These are phyloP conservation scores for Yponomeuta cagnagella DNA, from an alignment of 2,888 invertebrate species.

Conservation along the genomic window DNA sequence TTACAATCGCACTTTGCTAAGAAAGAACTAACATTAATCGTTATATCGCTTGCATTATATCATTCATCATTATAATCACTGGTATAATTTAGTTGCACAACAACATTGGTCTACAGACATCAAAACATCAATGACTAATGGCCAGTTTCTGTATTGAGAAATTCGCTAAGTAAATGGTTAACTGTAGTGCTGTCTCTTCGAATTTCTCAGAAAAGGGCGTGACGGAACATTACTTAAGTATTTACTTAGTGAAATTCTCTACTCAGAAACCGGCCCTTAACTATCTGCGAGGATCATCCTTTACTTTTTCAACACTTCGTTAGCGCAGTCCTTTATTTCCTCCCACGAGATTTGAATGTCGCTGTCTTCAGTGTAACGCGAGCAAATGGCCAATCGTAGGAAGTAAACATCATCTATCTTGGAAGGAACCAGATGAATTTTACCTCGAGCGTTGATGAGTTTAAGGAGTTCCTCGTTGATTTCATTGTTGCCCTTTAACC, in stretches of 20 bases:
- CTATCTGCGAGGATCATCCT: background rate
- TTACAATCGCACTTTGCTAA: background rate
- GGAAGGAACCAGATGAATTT: slow-evolving; percentile 94
- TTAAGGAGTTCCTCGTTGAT: slow-evolving; percentile 87
- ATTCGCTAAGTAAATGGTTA: too few species aligned
- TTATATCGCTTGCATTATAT: background rate
- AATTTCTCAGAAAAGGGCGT: too few species aligned
- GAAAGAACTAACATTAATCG: too few species aligned
- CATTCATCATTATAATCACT: background rate
- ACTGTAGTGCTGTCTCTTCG: too few species aligned
- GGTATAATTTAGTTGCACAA: background rate
- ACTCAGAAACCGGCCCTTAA: background rate
- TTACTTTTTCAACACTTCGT: slow-evolving; percentile 73
- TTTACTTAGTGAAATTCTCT: too few species aligned
- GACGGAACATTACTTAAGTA: too few species aligned
- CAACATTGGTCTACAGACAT: background rate
- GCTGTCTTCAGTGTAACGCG: slow-evolving; percentile 84
- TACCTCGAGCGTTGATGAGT: slow-evolving; percentile 90
- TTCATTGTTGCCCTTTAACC: slow-evolving; percentile 90
- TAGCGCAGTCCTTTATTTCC: slow-evolving; percentile 85
- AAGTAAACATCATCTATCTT: slow-evolving; percentile 90
- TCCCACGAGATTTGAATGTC: slow-evolving; percentile 93
- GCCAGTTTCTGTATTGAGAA: too few species aligned
- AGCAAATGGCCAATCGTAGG: slow-evolving; percentile 92
- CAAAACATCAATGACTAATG: background rate